Evolutionary conservation across 2,888 invertebrate species (phyloP).

Genomic region (Lissocephala sabroskyi): DNA sequence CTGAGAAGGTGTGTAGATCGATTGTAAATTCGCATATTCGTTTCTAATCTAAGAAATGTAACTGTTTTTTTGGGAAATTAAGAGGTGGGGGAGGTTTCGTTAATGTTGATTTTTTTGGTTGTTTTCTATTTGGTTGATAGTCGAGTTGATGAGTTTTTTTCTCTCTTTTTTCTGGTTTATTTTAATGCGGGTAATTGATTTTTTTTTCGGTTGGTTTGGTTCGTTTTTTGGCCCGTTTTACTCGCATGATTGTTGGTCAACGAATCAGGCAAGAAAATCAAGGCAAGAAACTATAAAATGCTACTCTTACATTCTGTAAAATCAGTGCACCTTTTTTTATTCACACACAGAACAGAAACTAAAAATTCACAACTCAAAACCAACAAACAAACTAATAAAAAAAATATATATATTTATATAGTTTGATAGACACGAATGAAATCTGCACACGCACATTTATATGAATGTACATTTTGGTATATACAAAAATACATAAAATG

Average conservation of each 20-base stretch:
- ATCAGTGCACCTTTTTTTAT: constrained; percentile 67
- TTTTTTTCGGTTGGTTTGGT: constrained; percentile 22
- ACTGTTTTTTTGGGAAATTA: neutral
- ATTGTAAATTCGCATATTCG: constrained; percentile 41
- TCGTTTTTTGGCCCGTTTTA: constrained; percentile 62
- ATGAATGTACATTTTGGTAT: constrained; percentile 7
- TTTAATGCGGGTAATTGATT: neutral
- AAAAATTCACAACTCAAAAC: constrained; percentile 19
- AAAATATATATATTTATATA: too few species aligned
- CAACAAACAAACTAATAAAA: constrained; percentile 13
- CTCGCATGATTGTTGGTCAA: constrained; percentile 60
- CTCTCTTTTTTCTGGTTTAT: constrained; percentile 7
- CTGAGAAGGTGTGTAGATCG: constrained; percentile 5
- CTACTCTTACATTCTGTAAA: constrained; percentile 71
- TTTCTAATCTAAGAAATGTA: constrained; percentile 21
- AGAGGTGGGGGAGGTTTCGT: constrained; percentile 26
- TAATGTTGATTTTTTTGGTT: constrained; percentile 4
- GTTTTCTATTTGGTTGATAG: constrained; percentile 19
- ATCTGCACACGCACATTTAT: too few species aligned
- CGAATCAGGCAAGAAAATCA: constrained; percentile 69
- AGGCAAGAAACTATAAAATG: constrained; percentile 70
- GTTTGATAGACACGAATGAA: too few species aligned
- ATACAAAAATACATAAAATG: neutral
- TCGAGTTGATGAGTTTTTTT: constrained; percentile 33
- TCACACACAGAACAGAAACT: constrained; percentile 14